A percentile compares a stretch with the other conserved stretches of the same genome.
phyloP scores from a whole-genome alignment of 1,140 invertebrate species.

The Temnothorax longispinosus region DNA sequence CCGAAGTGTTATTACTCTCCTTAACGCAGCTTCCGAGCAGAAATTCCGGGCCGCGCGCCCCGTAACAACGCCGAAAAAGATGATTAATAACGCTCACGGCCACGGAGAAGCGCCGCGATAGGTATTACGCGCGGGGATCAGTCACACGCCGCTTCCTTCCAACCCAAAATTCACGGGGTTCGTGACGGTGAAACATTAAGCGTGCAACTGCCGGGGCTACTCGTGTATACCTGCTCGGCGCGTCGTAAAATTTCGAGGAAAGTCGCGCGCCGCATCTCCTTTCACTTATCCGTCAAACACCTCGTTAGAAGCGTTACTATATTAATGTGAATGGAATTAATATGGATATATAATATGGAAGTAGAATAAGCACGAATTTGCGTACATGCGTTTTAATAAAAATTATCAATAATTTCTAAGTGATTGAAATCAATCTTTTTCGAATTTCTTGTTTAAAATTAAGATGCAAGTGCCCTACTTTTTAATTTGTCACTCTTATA shows the following conservation, averaged over 20 bases:
- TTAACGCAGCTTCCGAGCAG: slow-evolving; percentile 35
- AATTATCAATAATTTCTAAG: not conserved
- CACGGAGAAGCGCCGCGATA: not conserved
- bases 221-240: not conserved
- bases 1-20: slow-evolving; percentile 15
- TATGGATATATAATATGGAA: not conserved
- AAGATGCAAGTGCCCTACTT: not conserved
- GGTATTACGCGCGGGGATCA: slow-evolving; percentile 45
- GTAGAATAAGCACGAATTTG: not conserved
- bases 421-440: not conserved
- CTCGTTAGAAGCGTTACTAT: slow-evolving; percentile 22
- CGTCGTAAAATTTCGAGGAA: slow-evolving; percentile 65
- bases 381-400: not conserved
- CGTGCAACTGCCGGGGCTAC: not conserved
- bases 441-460: not conserved
- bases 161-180: slow-evolving; percentile 65
- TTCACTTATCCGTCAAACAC: slow-evolving; percentile 63
- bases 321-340: not conserved
- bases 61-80: slow-evolving; percentile 22
- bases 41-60: slow-evolving; percentile 17
- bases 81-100: slow-evolving; percentile 47
- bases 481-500: not conserved
- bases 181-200: slow-evolving; percentile 68
- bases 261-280: slow-evolving; percentile 57
- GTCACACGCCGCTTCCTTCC: slow-evolving; percentile 52